Conservation (phyloP, 1,140 invertebrate genomes). For the Lasaia peninsularis region DNA sequence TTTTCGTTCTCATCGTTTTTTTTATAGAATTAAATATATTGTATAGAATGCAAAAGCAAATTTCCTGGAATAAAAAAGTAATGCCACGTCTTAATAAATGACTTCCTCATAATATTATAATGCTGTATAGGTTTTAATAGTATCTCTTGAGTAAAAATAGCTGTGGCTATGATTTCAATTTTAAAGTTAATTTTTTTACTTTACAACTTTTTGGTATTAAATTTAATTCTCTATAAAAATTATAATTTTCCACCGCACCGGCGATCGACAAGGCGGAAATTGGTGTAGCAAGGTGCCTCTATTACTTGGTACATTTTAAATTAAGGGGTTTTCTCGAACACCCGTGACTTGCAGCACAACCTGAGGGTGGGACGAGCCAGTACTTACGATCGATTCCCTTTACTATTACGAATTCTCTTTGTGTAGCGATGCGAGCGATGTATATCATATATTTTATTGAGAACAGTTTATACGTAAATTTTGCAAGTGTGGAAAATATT, state of each 20-base stretch:
- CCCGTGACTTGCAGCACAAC: conserved; percentile 59
- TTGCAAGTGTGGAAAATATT: not conserved
- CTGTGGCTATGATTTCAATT: too few relatives aligned
- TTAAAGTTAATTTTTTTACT: too few relatives aligned
- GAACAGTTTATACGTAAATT: not conserved
- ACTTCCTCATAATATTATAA: too few relatives aligned
- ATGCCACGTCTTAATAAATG: too few relatives aligned
- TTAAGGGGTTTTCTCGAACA: conserved; percentile 72
- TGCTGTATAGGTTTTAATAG: too few relatives aligned
- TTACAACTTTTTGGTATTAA: not conserved
- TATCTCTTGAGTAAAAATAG: too few relatives aligned
- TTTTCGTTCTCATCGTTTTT: too few relatives aligned
- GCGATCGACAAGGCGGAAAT: conserved; percentile 63
- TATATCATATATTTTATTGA: conserved; percentile 15
- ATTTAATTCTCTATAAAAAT: conserved; percentile 4
- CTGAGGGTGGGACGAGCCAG: conserved; percentile 17
- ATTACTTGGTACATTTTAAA: conserved; percentile 74
- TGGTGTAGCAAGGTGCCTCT: conserved; percentile 58
- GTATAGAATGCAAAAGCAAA: too few relatives aligned
- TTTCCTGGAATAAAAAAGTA: too few relatives aligned
- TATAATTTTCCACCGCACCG: conserved; percentile 13
- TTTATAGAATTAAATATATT: too few relatives aligned
- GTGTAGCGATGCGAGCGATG: conserved; percentile 20
- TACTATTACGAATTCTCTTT: conserved; percentile 32
- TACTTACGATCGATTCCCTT: conserved; percentile 31